These are phyloP conservation scores for Leptinotarsa juncta DNA, from an alignment of 2,888 invertebrate species.

Conservation along the genomic window DNA sequence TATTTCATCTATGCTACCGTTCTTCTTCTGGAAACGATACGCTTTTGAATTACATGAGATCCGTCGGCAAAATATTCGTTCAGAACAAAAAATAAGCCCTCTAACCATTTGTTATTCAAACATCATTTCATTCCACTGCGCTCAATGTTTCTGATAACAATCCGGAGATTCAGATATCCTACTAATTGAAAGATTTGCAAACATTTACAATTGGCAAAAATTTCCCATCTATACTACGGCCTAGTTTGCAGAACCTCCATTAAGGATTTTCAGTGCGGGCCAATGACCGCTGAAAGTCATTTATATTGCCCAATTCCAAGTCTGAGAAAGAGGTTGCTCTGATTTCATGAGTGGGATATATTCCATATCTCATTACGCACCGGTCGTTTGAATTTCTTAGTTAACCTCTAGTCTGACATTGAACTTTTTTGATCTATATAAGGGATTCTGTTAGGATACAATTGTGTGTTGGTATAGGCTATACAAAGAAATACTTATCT, in stretches of 20 bases:
- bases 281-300: neutral
- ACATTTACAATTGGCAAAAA: conserved; percentile 13
- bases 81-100: too few species aligned
- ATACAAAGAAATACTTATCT: too few species aligned
- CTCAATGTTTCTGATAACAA: conserved; percentile 4
- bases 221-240: neutral
- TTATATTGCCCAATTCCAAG: neutral
- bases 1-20: too few species aligned
- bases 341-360: conserved; percentile 20
- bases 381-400: neutral
- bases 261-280: neutral
- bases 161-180: neutral
- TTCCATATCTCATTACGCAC: conserved; percentile 1
- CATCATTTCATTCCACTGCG: neutral
- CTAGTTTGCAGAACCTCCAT: neutral
- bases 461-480: too few species aligned
- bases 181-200: conserved; percentile 8
- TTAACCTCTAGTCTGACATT: conserved; percentile 20
- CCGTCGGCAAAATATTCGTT: too few species aligned
- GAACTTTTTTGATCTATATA: conserved; percentile 22
- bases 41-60: too few species aligned
- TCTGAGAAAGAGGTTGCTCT: neutral
- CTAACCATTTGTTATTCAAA: neutral
- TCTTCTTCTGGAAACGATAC: too few species aligned
- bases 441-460: too few species aligned